Base-by-base conservation (phyloP, 1,140 invertebrate species). In the Tetramorium simillimum region DNA sequence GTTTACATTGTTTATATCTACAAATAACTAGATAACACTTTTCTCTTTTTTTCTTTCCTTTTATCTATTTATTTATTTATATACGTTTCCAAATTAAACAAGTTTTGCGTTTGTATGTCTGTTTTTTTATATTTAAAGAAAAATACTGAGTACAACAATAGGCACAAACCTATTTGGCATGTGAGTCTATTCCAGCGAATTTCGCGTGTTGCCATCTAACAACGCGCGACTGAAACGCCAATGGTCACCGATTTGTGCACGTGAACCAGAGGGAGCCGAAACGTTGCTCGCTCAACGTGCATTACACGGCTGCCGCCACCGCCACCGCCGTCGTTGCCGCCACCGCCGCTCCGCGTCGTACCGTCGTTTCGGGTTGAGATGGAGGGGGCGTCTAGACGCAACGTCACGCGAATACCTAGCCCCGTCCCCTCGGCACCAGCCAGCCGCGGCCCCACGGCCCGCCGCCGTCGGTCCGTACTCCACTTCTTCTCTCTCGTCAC, bases 331-430 rank as follows among this genome's bases (percentile, higher is more conserved):
- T 28, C 58, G 21, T 37, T 92, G 90, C 93, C 90, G 92, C 92
- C 92, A 92, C 91, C 91, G 85, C 60, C 51, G 69, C 88, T 85
- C 89, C 91, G 87, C 82, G 82, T 86, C 81, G 84, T 37, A 37
- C 81, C 93, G 92, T 93, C 91, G 93, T 93, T 93, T 94, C 90
- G 92, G 91, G 89, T 90, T 92, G 92, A 91, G 91, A 91, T 94
- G 92, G 94, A 94, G 93, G 94, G 94, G 94, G 94, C 92, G 94
- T 95, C 94, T 95, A 95, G 94, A 95, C 94, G 94, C 93, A 95
- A 94, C 94, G 94, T 95, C 94, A 95, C 94, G 78, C 78, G 93
- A 94, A 94, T 94, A 94, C 93, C 92, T 94, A 93, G 88, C 88
- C 86, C 90, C 93, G 91, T 91, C 91, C 80, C 80, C 80, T 49